Percentiles rank a stretch among this genome's conserved stretches.
Evolutionary conservation across 2,888 invertebrate species (phyloP).

Genomic region (Iphiclides podalirius): DNA sequence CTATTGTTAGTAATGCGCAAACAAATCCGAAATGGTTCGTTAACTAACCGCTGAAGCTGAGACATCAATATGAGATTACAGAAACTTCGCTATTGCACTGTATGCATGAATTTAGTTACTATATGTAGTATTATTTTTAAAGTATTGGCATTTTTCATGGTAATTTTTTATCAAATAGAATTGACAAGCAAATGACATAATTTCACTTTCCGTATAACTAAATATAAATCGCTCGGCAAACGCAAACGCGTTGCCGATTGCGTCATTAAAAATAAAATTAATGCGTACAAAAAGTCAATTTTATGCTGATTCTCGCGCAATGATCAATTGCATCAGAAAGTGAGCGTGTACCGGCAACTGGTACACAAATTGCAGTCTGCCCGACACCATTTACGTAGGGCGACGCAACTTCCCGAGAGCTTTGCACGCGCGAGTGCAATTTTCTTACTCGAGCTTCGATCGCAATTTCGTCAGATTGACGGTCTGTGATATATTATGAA

Average conservation of each 20-base stretch:
- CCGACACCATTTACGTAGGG: conserved; percentile 15
- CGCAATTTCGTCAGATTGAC: conserved; percentile 41
- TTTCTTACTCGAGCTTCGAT: conserved; percentile 33
- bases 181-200: too few species aligned
- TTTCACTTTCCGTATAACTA: too few species aligned
- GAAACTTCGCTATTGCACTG: too few species aligned
- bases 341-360: conserved; percentile 18
- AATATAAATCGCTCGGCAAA: too few species aligned
- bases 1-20: neutral
- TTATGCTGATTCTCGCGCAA: conserved; percentile 36
- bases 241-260: conserved; percentile 6
- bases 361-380: conserved; percentile 18
- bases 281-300: conserved; percentile 10
- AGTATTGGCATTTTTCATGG: too few species aligned
- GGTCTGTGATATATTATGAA: neutral
- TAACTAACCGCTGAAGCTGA: neutral
- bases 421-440: conserved; percentile 24
- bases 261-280: conserved; percentile 7
- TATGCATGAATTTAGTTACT: too few species aligned
- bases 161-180: too few species aligned
- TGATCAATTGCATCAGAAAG: conserved; percentile 45
- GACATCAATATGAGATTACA: neutral
- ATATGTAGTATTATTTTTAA: too few species aligned
- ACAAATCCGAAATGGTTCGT: neutral
- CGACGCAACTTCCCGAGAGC: conserved; percentile 30